Evolutionary conservation across 1,140 invertebrate genomes (phyloP).

Genomic region (Drosophila serrata): DNA sequence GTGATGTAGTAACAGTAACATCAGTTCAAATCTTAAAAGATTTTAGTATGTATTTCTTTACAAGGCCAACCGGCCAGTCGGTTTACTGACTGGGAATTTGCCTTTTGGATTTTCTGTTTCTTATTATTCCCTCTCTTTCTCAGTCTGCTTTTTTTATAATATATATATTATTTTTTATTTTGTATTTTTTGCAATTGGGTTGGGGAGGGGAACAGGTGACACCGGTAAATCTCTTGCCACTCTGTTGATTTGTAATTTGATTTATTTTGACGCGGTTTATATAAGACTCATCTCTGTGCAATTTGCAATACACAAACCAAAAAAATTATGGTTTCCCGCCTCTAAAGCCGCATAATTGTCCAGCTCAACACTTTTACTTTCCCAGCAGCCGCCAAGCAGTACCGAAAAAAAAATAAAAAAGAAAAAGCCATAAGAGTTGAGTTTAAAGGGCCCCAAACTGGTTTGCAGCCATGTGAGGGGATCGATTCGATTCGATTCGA

Average conservation of each 20-base stretch:
- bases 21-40: constrained; percentile 64
- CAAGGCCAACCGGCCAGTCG: constrained; percentile 73
- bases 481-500: constrained; percentile 43
- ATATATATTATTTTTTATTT: not conserved
- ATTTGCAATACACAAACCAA: constrained; percentile 55
- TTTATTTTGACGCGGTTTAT: constrained; percentile 77
- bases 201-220: constrained; percentile 21
- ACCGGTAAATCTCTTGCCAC: constrained; percentile 50
- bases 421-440: constrained; percentile 29
- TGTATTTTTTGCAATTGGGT: constrained; percentile 50
- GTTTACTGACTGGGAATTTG: constrained; percentile 35
- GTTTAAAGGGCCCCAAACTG: constrained; percentile 64
- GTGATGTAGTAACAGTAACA: constrained; percentile 75
- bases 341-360: constrained; percentile 66
- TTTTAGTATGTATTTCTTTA: constrained; percentile 57
- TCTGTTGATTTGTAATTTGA: constrained; percentile 61
- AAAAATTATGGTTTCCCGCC: constrained; percentile 64
- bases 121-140: constrained; percentile 5
- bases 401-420: constrained; percentile 5
- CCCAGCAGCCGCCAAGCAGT: constrained; percentile 25
- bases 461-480: constrained; percentile 41
- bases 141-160: constrained; percentile 1
- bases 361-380: constrained; percentile 78
- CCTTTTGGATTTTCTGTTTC: constrained; percentile 3
- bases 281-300: constrained; percentile 67